These are phyloP conservation scores for Lucifuga dentata DNA, from an alignment of 2,113 vertebrate species.

Conservation along the genomic window DNA sequence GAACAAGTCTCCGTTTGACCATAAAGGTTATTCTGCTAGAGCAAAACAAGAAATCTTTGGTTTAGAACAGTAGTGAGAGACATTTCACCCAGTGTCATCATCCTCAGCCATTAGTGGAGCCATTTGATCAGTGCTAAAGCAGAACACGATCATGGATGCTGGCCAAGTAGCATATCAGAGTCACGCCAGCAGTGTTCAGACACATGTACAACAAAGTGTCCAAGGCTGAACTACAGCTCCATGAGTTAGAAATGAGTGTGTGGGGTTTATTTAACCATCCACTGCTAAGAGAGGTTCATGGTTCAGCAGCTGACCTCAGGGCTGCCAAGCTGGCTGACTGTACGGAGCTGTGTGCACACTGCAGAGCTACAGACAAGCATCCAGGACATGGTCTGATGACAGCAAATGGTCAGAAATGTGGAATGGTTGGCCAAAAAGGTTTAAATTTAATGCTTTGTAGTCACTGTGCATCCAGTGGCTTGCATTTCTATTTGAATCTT, in stretches of 20 bases:
- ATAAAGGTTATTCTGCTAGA: constrained; percentile 7
- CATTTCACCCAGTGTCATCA: constrained; percentile 68
- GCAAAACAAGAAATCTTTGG: constrained; percentile 8
- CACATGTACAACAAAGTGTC: constrained; percentile 54
- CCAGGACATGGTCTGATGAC: constrained; percentile 18
- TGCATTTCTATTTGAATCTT: not conserved
- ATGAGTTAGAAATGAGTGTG: constrained; percentile 11
- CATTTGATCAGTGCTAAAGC: constrained; percentile 62
- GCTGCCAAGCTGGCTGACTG: constrained; percentile 40
- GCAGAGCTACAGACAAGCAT: constrained; percentile 64
- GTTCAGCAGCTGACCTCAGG: constrained; percentile 43
- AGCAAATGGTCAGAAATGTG: constrained; percentile 24
- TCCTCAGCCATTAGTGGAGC: constrained; percentile 59
- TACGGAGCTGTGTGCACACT: constrained; percentile 53
- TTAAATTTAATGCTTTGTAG: constrained; percentile 26
- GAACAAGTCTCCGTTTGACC: not conserved
- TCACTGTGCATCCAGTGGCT: constrained; percentile 12
- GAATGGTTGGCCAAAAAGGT: constrained; percentile 15
- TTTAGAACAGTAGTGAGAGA: constrained; percentile 18
- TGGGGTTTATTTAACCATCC: constrained; percentile 61
- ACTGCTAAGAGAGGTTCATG: constrained; percentile 51
- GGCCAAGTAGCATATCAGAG: constrained; percentile 55
- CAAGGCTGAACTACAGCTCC: constrained; percentile 11
- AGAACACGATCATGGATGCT: constrained; percentile 36
- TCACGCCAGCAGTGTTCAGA: constrained; percentile 44